Evolutionary conservation across 2,888 invertebrate genomes (phyloP), one percentile per base, ranked within the genome.

Genomic region (Volucella zonaria): DNA sequence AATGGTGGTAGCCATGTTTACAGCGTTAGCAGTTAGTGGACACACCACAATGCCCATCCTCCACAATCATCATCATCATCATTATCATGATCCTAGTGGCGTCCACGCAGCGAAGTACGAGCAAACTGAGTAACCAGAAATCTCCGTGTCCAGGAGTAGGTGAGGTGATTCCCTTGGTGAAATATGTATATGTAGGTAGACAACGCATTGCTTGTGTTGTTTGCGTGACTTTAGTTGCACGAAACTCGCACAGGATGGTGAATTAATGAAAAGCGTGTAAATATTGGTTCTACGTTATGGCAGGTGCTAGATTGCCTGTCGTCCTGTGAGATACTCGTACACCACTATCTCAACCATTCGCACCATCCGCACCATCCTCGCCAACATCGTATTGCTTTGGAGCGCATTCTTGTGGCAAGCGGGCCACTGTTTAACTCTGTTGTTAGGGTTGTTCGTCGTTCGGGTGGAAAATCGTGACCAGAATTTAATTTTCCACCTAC

Each of bases 261-360:
- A 79, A 83, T 79, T 80, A 83, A 83, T 75, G 75, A 76, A 83
- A 83, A 80, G 61, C 75, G 83, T 83, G 83, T 79, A 83, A 83
- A 83, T 83, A 83, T 83, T 83, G 83, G 80, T 83, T 83, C 71
- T 80, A 71, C 80, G 80, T 83, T 79, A 83, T 83, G 83, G 83
- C 83, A 83, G 83, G 83, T 83, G 80, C 80, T 80, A 80, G 80
- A 80, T 83, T 83, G 67, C 80, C 75, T 83, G 75, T 83, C 83
- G 54, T 79, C 67, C 70, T 75, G 49, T 10, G 43, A 77, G 80
- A 80, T 62, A 66, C 66, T 52, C 31, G 31, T 31, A 67, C 23
- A 40, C 11, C 15, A 52, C 43, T 6, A 18, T 15, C 31, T 43
- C 54, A 56, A 42, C 14, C 38, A 43, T n/a, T 23, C 14, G 51